Base-by-base conservation (phyloP, 37 sponge, comb jelly and placozoan species). In the Sycon ciliatum region DNA sequence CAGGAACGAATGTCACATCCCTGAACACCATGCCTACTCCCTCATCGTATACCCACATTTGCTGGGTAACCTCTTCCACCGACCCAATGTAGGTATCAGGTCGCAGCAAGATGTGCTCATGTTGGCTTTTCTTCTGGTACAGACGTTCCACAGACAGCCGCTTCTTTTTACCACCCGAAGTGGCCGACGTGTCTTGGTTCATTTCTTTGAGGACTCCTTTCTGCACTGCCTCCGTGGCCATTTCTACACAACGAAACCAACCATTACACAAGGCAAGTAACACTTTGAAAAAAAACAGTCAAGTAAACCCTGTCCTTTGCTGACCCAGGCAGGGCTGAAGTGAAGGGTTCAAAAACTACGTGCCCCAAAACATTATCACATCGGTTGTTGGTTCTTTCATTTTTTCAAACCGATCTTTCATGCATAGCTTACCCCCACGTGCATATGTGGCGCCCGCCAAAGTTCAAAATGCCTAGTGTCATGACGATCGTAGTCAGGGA, bases 1-100 rank as follows among this genome's bases (percentile, higher is more conserved):
- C 97, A 16, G 97, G 97, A 2, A 91, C 93, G 79, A 77, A 91
- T n/a, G 85, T 88, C 32, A 91, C 70, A 39, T 78, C 60, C 31
- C 75, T 79, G 36, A 79, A 56, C 3, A 88, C 80, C 36, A 95
- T 88, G 32, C 84, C 93, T 6, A 81, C 68, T 53, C 81, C 87
- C 34, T 85, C 76, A 33, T 88, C 89, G 36, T 71, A 89, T 6
- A 95, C 89, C 65, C 80, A 95, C 89, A 91, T 92, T 18, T 36
- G 71, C 60, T 95, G 86, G 0, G 89, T 75, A 38, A 88, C 67
- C 40, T 84, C 93, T 64, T 93, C 94, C 29, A 85, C 81, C 0
- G 87, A 88, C 34, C 97, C 97, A 2, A 95, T 80, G 68, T 95
- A 95, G 18, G 97, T 92, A 78, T 95, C 97, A 0, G 97, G 97